Conservation (phyloP, 2,888 invertebrate genomes). For the Romanomermis culicivorax region DNA sequence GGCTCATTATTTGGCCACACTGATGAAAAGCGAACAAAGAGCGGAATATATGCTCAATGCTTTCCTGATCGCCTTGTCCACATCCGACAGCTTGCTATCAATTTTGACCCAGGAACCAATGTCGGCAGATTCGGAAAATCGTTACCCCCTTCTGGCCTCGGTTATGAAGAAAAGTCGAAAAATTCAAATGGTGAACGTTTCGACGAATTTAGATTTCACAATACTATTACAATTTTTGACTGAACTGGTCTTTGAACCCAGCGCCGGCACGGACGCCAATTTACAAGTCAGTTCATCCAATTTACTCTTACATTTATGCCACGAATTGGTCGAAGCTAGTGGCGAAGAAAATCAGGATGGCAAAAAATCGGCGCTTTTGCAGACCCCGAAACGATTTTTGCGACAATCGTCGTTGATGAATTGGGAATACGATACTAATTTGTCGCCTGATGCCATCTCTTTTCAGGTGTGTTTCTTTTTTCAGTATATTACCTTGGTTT, state of each 20-base stretch:
- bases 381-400: conserved; percentile 72
- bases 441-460: conserved; percentile 72
- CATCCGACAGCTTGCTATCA: conserved; percentile 26
- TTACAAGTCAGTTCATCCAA: background rate
- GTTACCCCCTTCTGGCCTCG: conserved; percentile 1
- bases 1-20: conserved; percentile 13
- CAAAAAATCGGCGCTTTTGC: conserved; percentile 30
- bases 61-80: conserved; percentile 61
- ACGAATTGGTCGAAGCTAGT: conserved; percentile 2
- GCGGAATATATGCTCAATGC: conserved; percentile 48
- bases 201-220: conserved; percentile 13
- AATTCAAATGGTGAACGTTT: background rate
- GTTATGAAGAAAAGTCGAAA: background rate
- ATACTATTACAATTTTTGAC: conserved; percentile 20
- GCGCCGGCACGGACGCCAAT: background rate
- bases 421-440: conserved; percentile 93
- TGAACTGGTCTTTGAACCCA: conserved; percentile 17
- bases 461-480: conserved; percentile 14
- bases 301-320: background rate
- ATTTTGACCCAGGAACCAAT: conserved; percentile 18
- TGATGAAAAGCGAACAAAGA: conserved; percentile 6
- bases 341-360: background rate
- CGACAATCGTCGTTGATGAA: conserved; percentile 66
- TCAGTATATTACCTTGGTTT: no score
- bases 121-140: background rate